A percentile compares a stretch with the other conserved stretches of the same genome.
These are phyloP conservation scores for Clostera curtula DNA, from an alignment of 2,888 invertebrate genomes.

Conservation along the genomic window DNA sequence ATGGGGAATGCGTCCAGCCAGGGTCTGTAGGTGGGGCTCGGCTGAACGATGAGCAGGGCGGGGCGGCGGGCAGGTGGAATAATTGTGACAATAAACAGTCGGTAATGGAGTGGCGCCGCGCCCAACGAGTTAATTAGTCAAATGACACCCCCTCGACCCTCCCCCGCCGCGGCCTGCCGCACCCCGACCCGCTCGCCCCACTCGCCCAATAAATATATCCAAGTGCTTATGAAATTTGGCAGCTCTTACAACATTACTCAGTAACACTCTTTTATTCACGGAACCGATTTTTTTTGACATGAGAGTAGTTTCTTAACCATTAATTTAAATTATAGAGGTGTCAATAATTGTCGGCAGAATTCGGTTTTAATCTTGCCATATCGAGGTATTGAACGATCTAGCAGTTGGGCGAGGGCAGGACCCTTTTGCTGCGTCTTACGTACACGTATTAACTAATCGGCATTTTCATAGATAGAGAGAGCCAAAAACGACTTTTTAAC, in stretches of 20 bases:
- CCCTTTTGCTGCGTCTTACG: too few species aligned
- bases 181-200: constrained; percentile 9
- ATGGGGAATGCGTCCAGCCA: constrained; percentile 1
- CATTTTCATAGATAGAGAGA: too few species aligned
- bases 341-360: too few species aligned
- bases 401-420: too few species aligned
- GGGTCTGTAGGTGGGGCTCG: constrained; percentile 14
- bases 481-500: too few species aligned
- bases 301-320: too few species aligned
- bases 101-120: constrained; percentile 61
- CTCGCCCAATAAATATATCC: constrained; percentile 18
- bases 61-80: constrained; percentile 27
- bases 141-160: constrained; percentile 33
- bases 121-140: constrained; percentile 55
- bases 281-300: too few species aligned
- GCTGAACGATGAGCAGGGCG: constrained; percentile 15
- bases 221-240: constrained; percentile 21
- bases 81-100: constrained; percentile 67
- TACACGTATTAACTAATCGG: too few species aligned
- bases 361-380: too few species aligned
- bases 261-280: too few species aligned
- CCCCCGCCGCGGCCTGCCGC: constrained; percentile 11
- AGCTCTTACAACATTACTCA: constrained; percentile 8
- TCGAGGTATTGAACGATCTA: too few species aligned
- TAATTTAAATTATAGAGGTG: too few species aligned